These are phyloP conservation scores for Zosterops borbonicus DNA, from an alignment of 2,113 vertebrate species.

Conservation along the genomic window DNA sequence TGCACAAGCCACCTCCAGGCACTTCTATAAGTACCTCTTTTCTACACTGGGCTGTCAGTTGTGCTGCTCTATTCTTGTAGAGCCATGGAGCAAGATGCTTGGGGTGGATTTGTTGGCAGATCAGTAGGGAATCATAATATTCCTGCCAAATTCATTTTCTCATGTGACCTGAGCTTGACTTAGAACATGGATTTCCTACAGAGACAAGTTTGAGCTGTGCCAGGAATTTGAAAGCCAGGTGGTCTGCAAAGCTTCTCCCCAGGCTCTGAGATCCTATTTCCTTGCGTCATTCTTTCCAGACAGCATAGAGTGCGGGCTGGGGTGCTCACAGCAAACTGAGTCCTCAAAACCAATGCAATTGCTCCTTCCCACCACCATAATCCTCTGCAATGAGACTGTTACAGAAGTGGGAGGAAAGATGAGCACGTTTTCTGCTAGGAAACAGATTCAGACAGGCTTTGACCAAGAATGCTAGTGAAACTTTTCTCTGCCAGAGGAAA, in stretches of 20 bases:
- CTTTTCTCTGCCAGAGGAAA: conserved; percentile 38
- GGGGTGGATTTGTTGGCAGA: conserved; percentile 61
- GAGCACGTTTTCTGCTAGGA: conserved; percentile 47
- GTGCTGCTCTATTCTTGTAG: conserved; percentile 47
- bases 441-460: conserved; percentile 23
- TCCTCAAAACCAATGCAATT: background rate
- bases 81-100: conserved; percentile 46
- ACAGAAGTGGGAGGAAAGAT: conserved; percentile 39
- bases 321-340: conserved; percentile 20
- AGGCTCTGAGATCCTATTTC: conserved; percentile 42
- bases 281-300: conserved; percentile 31
- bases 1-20: conserved; percentile 36
- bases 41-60: conserved; percentile 1
- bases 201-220: conserved; percentile 44
- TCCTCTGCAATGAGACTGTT: background rate
- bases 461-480: conserved; percentile 15
- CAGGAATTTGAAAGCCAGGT: conserved; percentile 55
- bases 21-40: conserved; percentile 11
- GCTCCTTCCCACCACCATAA: conserved; percentile 11
- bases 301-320: background rate
- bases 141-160: conserved; percentile 63
- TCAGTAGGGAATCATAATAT: conserved; percentile 36
- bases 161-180: conserved; percentile 61
- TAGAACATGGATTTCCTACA: conserved; percentile 60
- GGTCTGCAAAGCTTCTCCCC: conserved; percentile 53